phyloP scores from a whole-genome alignment of 2,113 vertebrate genomes.

The Ageneiosus marmoratus region DNA sequence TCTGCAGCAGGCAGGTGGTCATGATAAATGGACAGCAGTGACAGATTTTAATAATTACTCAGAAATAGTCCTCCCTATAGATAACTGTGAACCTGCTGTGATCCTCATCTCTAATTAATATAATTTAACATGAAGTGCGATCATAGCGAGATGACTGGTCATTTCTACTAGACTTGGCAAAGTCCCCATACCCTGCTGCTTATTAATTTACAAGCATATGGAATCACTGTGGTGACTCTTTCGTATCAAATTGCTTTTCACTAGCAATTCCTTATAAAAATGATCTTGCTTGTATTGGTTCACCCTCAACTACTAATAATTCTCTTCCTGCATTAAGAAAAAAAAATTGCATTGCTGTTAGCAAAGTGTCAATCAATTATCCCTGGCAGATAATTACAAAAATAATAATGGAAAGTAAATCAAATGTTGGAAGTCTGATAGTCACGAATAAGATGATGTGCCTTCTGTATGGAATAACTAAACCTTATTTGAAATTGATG shows the following conservation, averaged over 20 bases:
- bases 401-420: background rate
- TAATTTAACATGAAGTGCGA: conserved; percentile 92
- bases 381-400: background rate
- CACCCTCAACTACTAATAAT: background rate
- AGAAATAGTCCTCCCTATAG: conserved; percentile 69
- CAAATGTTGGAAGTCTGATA: background rate
- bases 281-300: conserved; percentile 24
- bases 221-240: conserved; percentile 89
- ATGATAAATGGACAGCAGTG: conserved; percentile 63
- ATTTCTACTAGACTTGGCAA: conserved; percentile 95
- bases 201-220: conserved; percentile 99
- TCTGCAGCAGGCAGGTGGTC: conserved; percentile 52
- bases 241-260: conserved; percentile 88
- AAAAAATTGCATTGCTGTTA: background rate
- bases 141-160: conserved; percentile 92
- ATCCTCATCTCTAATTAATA: conserved; percentile 91
- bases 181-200: conserved; percentile 94
- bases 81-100: conserved; percentile 80
- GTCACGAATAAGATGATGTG: background rate
- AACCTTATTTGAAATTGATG: background rate
- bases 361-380: conserved; percentile 15
- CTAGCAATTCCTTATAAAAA: conserved; percentile 79
- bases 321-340: background rate
- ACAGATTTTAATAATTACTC: conserved; percentile 71
- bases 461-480: background rate